These are phyloP conservation scores for Calephelis nemesis DNA, from an alignment of 1,140 invertebrate species.

Conservation along the genomic window DNA sequence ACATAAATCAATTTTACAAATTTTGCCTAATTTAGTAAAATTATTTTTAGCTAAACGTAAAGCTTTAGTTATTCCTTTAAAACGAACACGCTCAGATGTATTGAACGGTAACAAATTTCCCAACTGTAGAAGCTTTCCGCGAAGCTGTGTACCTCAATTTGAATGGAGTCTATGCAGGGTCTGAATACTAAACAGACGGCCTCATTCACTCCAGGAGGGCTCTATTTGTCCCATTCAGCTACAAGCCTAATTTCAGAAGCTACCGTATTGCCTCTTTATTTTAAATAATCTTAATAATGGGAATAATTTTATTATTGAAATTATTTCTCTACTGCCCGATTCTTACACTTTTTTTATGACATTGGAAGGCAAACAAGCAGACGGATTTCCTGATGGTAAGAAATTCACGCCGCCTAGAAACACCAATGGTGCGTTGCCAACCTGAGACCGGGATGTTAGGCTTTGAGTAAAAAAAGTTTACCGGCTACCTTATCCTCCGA, in stretches of 20 bases:
- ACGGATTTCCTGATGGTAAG: too few relatives aligned
- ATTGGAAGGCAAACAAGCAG: too few relatives aligned
- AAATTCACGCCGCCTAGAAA: too few relatives aligned
- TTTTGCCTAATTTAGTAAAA: too few relatives aligned
- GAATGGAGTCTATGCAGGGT: slow-evolving; percentile 29
- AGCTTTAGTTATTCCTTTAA: neutral
- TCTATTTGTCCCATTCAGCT: slow-evolving; percentile 12
- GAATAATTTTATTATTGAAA: too few relatives aligned
- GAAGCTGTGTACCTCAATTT: slow-evolving; percentile 29
- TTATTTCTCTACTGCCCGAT: too few relatives aligned
- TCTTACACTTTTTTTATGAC: too few relatives aligned
- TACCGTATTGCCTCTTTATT: neutral
- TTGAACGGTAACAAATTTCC: slow-evolving; percentile 7
- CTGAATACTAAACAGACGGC: slow-evolving; percentile 34
- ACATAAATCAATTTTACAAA: too few relatives aligned
- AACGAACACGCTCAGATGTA: neutral
- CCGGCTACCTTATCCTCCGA: too few relatives aligned
- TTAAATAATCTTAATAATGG: neutral
- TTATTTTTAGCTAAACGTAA: neutral
- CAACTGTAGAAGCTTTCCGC: slow-evolving; percentile 11
- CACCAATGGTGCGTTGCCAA: too few relatives aligned
- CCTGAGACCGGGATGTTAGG: too few relatives aligned
- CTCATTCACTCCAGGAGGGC: slow-evolving; percentile 5
- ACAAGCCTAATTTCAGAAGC: neutral
- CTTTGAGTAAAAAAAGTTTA: too few relatives aligned